Conservation (phyloP, 2,888 invertebrate species). For the Mylabris sibirica region DNA sequence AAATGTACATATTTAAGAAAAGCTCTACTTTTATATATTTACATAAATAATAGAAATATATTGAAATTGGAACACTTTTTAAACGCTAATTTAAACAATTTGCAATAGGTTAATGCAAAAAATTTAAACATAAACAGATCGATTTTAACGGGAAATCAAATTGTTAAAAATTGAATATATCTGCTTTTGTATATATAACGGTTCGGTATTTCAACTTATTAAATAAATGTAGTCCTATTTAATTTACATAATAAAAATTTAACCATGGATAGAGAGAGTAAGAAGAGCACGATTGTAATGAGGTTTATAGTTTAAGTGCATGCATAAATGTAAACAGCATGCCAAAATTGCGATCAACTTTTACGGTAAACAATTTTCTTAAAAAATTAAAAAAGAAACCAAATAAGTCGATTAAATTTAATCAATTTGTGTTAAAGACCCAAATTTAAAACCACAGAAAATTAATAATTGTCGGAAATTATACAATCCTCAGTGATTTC, state of each 20-base stretch:
- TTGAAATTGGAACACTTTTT: no score
- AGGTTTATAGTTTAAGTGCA: constrained; percentile 1
- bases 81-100: no score
- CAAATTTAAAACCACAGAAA: no score
- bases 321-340: background rate
- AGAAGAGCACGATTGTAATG: background rate
- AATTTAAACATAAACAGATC: no score
- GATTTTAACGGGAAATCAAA: no score
- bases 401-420: no score
- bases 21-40: background rate
- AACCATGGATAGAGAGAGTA: background rate
- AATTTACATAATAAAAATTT: background rate
- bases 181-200: background rate
- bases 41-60: background rate
- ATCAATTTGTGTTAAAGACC: no score
- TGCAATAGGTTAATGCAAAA: no score
- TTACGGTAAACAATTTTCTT: no score
- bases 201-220: background rate
- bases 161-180: background rate
- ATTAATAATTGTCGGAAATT: no score
- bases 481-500: no score
- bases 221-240: background rate
- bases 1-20: background rate
- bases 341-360: no score
- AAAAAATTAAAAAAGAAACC: background rate